Evolutionary conservation across 1,140 invertebrate species (phyloP).

Genomic region (Epicauta chinensis): DNA sequence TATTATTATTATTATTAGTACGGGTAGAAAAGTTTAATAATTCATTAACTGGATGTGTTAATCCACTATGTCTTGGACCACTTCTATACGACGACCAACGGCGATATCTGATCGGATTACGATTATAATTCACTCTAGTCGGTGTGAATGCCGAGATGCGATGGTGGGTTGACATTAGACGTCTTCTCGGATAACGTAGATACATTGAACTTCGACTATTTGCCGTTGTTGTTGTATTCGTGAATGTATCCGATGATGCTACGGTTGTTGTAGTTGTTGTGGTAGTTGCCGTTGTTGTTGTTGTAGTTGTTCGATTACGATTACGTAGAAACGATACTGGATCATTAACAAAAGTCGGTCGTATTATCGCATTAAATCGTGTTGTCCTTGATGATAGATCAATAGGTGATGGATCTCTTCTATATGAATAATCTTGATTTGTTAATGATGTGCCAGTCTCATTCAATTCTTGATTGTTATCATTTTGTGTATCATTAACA

Average conservation of each 20-base stretch:
- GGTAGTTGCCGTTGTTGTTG: background rate
- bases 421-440: slow-evolving; percentile 2
- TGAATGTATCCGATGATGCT: background rate
- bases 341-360: slow-evolving; percentile 1
- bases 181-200: slow-evolving; percentile 14
- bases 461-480: slow-evolving; percentile 2
- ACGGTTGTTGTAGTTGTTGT: slow-evolving; percentile 2
- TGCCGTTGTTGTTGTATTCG: background rate
- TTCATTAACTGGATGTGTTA: too few species aligned
- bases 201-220: too few species aligned
- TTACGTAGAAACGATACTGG: too few species aligned
- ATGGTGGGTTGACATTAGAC: slow-evolving; percentile 27
- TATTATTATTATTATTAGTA: too few species aligned
- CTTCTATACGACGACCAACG: too few species aligned
- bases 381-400: slow-evolving; percentile 3
- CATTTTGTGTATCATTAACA: slow-evolving; percentile 6
- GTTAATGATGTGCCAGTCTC: background rate
- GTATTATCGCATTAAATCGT: slow-evolving; percentile 2
- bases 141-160: slow-evolving; percentile 36
- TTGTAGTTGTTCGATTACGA: background rate
- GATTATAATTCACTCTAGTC: slow-evolving; percentile 29
- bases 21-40: too few species aligned
- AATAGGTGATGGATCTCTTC: slow-evolving; percentile 3
- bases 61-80: too few species aligned
- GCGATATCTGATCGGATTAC: slow-evolving; percentile 5